These are phyloP conservation scores for Ceraclea dissimilis DNA, from an alignment of 2,888 invertebrate genomes.

Conservation along the genomic window DNA sequence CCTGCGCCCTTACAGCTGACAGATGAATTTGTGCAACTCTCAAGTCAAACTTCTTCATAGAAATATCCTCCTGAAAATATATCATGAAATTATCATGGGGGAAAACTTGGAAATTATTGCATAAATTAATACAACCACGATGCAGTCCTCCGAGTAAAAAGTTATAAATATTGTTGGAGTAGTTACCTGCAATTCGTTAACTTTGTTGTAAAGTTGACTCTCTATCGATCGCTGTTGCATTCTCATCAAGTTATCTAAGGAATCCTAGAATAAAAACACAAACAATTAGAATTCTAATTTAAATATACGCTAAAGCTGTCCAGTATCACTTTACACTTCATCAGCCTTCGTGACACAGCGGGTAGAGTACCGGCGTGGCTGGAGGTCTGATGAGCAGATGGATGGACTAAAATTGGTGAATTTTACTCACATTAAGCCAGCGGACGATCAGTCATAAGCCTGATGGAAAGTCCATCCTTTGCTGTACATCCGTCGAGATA, in stretches of 20 bases:
- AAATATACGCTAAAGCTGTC: not conserved
- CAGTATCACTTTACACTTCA: no score
- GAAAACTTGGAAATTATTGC: not conserved
- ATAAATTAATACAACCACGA: not conserved
- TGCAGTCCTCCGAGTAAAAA: not conserved
- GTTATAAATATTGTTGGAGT: not conserved
- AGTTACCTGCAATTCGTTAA: constrained; percentile 73
- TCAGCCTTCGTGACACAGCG: no score
- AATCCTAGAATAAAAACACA: constrained; percentile 55
- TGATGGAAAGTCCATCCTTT: no score
- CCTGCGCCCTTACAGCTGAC: constrained; percentile 86
- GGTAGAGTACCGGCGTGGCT: no score
- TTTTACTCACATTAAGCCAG: no score
- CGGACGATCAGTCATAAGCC: no score
- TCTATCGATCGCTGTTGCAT: constrained; percentile 73
- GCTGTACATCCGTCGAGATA: no score
- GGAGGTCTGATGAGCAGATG: no score
- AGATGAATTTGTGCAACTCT: constrained; percentile 86
- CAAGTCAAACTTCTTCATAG: constrained; percentile 88
- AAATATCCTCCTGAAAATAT: constrained; percentile 79
- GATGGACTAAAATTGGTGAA: no score
- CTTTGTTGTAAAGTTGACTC: constrained; percentile 82
- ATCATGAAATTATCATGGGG: not conserved
- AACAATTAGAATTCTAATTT: no score
- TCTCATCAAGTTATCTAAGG: constrained; percentile 72